phyloP scores from a whole-genome alignment of 2,797 vertebrate genomes.

The Mareca penelope region DNA sequence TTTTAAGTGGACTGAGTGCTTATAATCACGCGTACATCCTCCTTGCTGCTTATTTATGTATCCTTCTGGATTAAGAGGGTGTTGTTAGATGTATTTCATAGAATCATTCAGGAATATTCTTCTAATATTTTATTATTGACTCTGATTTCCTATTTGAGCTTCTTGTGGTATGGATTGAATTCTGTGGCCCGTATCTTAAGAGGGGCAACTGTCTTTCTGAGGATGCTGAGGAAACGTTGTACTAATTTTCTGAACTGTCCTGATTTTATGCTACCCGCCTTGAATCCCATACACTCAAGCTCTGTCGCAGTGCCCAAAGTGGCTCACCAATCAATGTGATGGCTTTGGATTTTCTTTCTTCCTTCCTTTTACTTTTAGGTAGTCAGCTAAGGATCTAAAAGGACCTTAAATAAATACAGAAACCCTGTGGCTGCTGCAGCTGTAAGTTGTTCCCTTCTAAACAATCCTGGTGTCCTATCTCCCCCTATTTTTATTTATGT shows the following conservation, averaged over 20 bases:
- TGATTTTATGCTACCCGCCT: neutral
- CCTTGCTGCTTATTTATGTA: neutral
- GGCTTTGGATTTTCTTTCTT: neutral
- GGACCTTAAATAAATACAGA: neutral
- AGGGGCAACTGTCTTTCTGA: neutral
- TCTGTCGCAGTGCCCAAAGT: neutral
- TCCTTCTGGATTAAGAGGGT: neutral
- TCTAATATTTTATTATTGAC: neutral
- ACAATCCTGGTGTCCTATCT: neutral
- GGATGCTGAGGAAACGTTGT: neutral
- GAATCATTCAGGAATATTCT: neutral
- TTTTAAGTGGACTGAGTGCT: neutral
- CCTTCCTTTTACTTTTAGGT: neutral
- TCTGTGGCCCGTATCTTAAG: neutral
- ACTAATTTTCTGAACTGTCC: neutral
- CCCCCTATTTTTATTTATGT: neutral
- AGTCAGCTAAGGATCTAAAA: neutral
- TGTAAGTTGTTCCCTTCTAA: neutral
- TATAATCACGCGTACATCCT: neutral
- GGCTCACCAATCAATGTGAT: neutral
- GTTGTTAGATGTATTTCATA: neutral
- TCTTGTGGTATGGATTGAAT: neutral
- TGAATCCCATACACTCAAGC: neutral
- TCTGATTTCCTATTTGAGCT: neutral
- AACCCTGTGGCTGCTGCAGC: neutral